Conservation (phyloP, 2,113 vertebrate genomes). For the Bettongia penicillata region DNA sequence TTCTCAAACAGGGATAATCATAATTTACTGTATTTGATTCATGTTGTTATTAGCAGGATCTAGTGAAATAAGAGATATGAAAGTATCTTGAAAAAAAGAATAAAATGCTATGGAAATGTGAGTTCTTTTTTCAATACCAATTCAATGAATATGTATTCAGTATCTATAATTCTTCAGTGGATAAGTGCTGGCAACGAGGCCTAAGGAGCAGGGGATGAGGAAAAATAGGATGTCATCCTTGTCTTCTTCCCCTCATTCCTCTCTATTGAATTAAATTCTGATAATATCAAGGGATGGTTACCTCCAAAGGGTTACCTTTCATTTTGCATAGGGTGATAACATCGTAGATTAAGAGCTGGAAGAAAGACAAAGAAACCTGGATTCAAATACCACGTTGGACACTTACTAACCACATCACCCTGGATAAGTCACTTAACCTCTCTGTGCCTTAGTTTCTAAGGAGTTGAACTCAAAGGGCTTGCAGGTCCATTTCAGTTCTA, state of each 20-base stretch:
- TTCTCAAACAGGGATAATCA: background rate
- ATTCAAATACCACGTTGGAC: background rate
- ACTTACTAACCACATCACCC: background rate
- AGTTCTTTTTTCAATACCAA: no score
- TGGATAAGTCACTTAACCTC: background rate
- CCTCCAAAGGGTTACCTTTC: background rate
- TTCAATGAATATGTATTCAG: no score
- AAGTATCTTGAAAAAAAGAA: no score
- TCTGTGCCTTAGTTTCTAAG: background rate
- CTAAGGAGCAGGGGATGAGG: background rate
- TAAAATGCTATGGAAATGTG: no score
- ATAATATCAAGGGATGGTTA: background rate
- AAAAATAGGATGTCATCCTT: background rate
- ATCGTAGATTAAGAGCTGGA: background rate
- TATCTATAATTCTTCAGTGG: no score
- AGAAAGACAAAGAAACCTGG: background rate
- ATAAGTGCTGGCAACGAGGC: no score
- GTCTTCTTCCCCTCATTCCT: background rate
- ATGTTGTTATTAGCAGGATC: background rate
- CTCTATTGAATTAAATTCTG: background rate
- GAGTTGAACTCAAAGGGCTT: background rate
- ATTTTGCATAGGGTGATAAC: background rate
- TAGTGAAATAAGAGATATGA: background rate
- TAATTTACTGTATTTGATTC: background rate
- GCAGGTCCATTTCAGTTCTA: background rate